phyloP scores from a whole-genome alignment of 2,113 vertebrate genomes.

The Pica pica region DNA sequence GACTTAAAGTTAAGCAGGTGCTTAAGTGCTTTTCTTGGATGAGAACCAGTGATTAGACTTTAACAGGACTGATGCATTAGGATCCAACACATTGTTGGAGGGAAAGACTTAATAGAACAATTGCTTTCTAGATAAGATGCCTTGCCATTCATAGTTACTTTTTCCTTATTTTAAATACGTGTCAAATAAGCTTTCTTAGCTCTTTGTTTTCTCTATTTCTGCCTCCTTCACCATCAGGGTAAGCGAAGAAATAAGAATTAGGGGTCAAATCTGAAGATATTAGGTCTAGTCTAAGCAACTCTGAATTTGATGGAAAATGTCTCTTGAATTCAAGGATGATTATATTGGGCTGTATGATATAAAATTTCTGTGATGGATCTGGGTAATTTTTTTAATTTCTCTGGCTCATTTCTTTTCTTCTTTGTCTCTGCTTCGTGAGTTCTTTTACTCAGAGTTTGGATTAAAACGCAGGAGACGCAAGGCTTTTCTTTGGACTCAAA shows the following conservation, averaged over 20 bases:
- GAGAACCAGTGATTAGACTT: neutral
- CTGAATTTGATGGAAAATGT: neutral
- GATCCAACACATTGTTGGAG: neutral
- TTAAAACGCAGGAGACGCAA: too few relatives aligned
- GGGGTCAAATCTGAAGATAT: neutral
- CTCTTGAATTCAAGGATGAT: neutral
- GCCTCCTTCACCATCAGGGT: neutral
- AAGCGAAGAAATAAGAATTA: neutral
- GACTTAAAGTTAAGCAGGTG: neutral
- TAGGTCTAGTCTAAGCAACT: neutral
- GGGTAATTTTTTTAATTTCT: neutral
- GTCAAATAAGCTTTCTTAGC: neutral
- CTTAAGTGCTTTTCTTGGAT: neutral
- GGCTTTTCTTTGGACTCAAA: too few relatives aligned
- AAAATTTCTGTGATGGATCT: neutral
- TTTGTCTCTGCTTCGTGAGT: too few relatives aligned
- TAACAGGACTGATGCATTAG: neutral
- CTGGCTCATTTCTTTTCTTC: too few relatives aligned
- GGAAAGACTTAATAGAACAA: neutral
- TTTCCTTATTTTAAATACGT: neutral
- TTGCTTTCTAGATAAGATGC: neutral
- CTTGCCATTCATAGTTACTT: neutral
- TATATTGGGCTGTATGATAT: neutral
- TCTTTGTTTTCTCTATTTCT: neutral
- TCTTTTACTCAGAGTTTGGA: too few relatives aligned